phyloP scores from a whole-genome alignment of 1,140 invertebrate species.

The Diabrotica undecimpunctata region DNA sequence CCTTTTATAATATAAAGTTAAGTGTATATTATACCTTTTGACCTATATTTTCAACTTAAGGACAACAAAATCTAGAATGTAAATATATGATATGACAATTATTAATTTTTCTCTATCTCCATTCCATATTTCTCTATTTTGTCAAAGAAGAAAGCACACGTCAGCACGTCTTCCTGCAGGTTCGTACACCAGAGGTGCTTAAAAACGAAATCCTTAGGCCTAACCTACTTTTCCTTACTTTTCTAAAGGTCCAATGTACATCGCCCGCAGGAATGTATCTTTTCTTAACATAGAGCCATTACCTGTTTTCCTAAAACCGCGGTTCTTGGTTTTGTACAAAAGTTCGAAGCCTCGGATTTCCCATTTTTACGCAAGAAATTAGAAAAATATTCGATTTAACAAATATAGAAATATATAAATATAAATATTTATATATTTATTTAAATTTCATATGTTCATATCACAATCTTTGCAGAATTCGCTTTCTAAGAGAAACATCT shows the following conservation, averaged over 20 bases:
- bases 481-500: too few species aligned
- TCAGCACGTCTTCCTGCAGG: conserved; percentile 23
- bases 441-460: too few species aligned
- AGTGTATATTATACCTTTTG: too few species aligned
- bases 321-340: conserved; percentile 23
- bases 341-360: neutral
- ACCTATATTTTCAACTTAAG: too few species aligned
- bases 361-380: neutral
- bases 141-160: neutral
- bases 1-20: too few species aligned
- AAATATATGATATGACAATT: too few species aligned
- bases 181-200: conserved; percentile 23
- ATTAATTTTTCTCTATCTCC: neutral
- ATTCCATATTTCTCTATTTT: conserved; percentile 1
- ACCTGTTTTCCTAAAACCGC: conserved; percentile 24
- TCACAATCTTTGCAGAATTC: too few species aligned
- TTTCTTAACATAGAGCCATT: conserved; percentile 27
- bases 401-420: neutral
- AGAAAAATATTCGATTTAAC: neutral
- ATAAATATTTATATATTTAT: too few species aligned
- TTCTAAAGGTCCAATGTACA: conserved; percentile 24
- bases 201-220: conserved; percentile 26
- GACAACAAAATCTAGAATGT: too few species aligned
- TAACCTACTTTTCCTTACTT: conserved; percentile 24
- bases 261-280: conserved; percentile 26